phyloP scores from a whole-genome alignment of 2,797 vertebrate genomes.

The Enteromius trimaculatus region DNA sequence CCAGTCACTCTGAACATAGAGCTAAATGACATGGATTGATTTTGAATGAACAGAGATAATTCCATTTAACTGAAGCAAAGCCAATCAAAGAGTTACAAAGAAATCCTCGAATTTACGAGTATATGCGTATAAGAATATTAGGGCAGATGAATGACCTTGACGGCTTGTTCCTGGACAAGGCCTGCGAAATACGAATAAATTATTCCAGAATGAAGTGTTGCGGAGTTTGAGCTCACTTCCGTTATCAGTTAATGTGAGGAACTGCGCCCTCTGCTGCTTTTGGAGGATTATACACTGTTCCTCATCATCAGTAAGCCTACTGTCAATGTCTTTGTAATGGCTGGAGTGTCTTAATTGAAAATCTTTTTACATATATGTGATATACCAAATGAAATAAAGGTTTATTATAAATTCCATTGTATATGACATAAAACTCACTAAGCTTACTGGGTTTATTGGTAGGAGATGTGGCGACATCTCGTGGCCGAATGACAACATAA shows the following conservation, averaged over 20 bases:
- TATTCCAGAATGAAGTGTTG: not conserved
- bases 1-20: not conserved
- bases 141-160: conserved; percentile 21
- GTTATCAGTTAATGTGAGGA: not conserved
- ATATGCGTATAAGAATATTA: not conserved
- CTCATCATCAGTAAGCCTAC: not conserved
- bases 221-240: not conserved
- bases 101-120: not conserved
- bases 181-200: conserved; percentile 4
- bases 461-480: conserved; percentile 29
- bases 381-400: not conserved
- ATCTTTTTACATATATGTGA: not conserved
- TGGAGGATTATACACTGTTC: not conserved
- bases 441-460: not conserved
- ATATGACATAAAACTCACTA: not conserved
- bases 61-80: not conserved
- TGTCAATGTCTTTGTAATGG: not conserved
- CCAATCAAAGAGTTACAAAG: not conserved
- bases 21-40: not conserved
- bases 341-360: not conserved
- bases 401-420: not conserved
- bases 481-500: not conserved
- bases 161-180: not conserved
- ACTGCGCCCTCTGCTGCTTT: conserved; percentile 39
- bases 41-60: not conserved